These are phyloP conservation scores for Eulemur rufifrons DNA, from an alignment of 2,113 vertebrate genomes.

Conservation along the genomic window DNA sequence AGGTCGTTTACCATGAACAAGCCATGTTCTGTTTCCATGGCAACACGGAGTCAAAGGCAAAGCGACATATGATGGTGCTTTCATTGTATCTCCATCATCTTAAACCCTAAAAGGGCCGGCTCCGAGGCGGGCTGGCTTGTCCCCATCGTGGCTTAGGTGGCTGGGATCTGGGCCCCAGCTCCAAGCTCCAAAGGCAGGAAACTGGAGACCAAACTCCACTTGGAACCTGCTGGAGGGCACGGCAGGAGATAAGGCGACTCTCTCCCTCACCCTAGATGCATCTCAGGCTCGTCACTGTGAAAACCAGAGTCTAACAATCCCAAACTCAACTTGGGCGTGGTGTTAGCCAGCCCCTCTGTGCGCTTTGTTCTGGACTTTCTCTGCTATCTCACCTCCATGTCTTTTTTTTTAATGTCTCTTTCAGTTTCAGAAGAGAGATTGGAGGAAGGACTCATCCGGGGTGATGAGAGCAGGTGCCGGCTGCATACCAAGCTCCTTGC, in stretches of 20 bases:
- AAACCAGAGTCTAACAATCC: neutral
- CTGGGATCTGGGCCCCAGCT: neutral
- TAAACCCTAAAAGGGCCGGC: neutral
- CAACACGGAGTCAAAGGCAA: conserved; percentile 77
- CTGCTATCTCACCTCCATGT: neutral
- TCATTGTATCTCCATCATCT: neutral
- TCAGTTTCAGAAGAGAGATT: neutral
- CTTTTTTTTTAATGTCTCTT: neutral
- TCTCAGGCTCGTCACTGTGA: accelerated
- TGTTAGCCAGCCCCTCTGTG: neutral
- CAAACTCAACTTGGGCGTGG: neutral
- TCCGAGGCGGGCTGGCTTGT: neutral
- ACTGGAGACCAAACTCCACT: neutral
- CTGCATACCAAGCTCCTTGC: neutral
- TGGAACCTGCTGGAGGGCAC: neutral
- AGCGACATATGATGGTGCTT: conserved; percentile 67
- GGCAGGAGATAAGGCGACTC: accelerated
- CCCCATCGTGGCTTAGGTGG: too few relatives aligned
- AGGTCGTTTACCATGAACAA: conserved; percentile 82
- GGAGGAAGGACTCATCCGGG: neutral
- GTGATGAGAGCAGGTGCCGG: neutral
- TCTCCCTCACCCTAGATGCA: neutral
- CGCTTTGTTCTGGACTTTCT: neutral
- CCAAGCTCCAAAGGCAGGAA: neutral
- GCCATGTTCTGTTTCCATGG: conserved; percentile 81